Percentiles rank a stretch among this genome's conserved stretches.
Conservation (phyloP, 1,140 invertebrate species). For the Cyphomyrmex costatus region DNA sequence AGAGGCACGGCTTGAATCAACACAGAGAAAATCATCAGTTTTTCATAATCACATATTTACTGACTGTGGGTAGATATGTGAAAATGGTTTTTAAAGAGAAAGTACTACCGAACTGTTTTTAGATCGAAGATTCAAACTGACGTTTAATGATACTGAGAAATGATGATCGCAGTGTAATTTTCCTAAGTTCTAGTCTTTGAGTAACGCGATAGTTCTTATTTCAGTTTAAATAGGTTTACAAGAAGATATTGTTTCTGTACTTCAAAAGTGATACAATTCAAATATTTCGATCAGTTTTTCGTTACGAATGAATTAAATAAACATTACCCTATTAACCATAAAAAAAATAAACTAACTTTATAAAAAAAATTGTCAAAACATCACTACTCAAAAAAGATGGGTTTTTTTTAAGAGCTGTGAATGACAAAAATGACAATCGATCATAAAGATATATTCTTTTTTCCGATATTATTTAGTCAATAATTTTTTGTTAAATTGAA, state of each 20-base stretch:
- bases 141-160: background rate
- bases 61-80: background rate
- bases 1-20: background rate
- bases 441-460: no score
- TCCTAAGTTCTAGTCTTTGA: background rate
- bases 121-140: background rate
- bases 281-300: no score
- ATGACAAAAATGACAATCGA: no score
- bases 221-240: background rate
- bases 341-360: no score
- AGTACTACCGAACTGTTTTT: background rate
- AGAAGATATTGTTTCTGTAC: background rate
- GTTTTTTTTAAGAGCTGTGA: no score
- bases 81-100: background rate
- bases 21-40: constrained; percentile 49
- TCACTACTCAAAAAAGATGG: no score
- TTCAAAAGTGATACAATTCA: no score
- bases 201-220: background rate
- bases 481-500: no score
- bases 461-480: no score
- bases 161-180: background rate
- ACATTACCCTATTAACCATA: no score
- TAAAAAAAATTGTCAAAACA: no score
- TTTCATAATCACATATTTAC: constrained; percentile 38
- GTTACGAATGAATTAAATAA: no score